These are phyloP conservation scores for Falco peregrinus DNA, from an alignment of 2,797 vertebrate genomes.

Conservation along the genomic window DNA sequence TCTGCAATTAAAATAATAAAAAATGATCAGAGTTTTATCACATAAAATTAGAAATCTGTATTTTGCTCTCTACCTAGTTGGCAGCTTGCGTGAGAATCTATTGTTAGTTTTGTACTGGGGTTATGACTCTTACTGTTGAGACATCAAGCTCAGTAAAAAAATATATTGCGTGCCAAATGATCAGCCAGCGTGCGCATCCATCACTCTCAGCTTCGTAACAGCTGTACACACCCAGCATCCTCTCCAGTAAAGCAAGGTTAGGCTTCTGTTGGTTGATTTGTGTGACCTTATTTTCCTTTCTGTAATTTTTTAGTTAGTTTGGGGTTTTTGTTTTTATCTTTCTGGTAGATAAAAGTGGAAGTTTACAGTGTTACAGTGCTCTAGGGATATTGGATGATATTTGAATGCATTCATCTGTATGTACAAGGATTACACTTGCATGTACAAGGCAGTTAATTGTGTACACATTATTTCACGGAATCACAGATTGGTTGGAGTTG, in stretches of 20 bases:
- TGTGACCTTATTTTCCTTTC: background rate
- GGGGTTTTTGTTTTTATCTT: background rate
- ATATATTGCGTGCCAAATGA: background rate
- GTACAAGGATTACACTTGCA: background rate
- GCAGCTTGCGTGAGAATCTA: background rate
- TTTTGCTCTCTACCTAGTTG: background rate
- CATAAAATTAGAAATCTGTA: background rate
- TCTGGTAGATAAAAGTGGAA: background rate
- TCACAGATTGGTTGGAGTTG: background rate
- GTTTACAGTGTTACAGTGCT: background rate
- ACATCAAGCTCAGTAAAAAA: background rate
- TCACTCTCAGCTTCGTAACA: background rate
- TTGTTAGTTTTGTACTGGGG: background rate
- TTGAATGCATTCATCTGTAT: background rate
- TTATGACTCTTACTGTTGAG: background rate
- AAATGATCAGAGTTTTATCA: background rate
- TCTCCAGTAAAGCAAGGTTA: background rate
- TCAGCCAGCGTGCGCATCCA: background rate
- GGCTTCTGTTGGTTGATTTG: background rate
- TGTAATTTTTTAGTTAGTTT: background rate
- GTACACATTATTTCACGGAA: background rate
- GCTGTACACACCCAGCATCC: background rate
- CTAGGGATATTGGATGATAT: background rate
- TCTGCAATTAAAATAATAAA: constrained; percentile 69
- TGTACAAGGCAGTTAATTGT: background rate